Conservation (phyloP, 2,797 vertebrate genomes). For the Lutra lutra region DNA sequence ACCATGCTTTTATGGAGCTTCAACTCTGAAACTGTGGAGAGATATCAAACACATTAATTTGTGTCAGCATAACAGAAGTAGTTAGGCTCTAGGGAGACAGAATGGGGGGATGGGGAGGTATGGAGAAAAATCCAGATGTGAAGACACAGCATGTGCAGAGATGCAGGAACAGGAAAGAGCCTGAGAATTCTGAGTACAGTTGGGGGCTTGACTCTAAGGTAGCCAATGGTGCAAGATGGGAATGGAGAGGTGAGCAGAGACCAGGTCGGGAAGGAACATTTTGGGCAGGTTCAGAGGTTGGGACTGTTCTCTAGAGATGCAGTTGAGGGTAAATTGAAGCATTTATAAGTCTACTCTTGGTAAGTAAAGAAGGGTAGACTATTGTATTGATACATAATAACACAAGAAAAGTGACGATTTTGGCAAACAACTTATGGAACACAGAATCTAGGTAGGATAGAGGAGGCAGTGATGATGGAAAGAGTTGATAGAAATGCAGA, state of each 20-base stretch:
- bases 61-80: background rate
- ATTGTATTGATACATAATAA: background rate
- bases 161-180: background rate
- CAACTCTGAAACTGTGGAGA: background rate
- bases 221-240: background rate
- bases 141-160: background rate
- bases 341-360: background rate
- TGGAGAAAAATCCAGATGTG: background rate
- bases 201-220: background rate
- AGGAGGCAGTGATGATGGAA: background rate
- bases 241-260: background rate
- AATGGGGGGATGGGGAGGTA: too few species aligned
- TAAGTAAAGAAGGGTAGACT: background rate
- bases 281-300: background rate
- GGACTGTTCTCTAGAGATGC: background rate
- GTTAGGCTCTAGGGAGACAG: background rate
- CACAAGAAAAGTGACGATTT: background rate
- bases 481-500: background rate
- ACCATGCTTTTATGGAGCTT: background rate
- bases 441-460: background rate
- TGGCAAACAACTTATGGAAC: background rate
- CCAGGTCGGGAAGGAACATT: background rate
- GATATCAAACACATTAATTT: background rate
- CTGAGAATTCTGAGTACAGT: background rate
- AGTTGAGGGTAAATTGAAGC: background rate